Conservation (phyloP, 2,888 invertebrate species). For the Ectemnius lituratus region DNA sequence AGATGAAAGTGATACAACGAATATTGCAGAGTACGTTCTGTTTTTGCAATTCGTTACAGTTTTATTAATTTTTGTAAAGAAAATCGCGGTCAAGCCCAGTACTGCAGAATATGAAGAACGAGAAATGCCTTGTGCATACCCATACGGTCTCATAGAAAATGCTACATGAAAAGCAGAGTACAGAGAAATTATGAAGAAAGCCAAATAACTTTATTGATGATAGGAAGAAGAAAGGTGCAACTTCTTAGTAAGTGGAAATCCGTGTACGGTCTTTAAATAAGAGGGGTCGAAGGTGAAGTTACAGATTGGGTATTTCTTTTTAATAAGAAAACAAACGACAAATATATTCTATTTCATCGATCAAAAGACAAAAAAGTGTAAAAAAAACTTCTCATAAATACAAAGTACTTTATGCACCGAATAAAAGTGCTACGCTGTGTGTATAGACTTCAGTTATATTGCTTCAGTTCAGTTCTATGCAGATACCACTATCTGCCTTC, state of each 20-base stretch:
- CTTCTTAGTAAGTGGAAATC: slow-evolving; percentile 9
- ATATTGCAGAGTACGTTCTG: too few relatives aligned
- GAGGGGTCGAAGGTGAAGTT: slow-evolving; percentile 26
- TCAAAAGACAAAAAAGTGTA: slow-evolving; percentile 38
- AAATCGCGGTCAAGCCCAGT: too few relatives aligned
- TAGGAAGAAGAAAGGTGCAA: background rate
- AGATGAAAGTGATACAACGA: slow-evolving; percentile 17
- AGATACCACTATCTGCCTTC: background rate
- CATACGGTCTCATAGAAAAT: too few relatives aligned
- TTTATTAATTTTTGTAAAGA: too few relatives aligned
- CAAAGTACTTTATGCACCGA: slow-evolving; percentile 28
- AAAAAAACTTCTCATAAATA: slow-evolving; percentile 29
- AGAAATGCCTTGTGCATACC: too few relatives aligned
- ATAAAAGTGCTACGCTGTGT: slow-evolving; percentile 21
- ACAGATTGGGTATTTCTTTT: slow-evolving; percentile 22
- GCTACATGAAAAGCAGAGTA: too few relatives aligned
- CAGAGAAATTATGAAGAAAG: too few relatives aligned
- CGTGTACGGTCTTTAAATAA: background rate
- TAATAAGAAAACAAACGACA: slow-evolving; percentile 36
- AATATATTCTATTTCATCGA: slow-evolving; percentile 36
- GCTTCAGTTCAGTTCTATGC: background rate
- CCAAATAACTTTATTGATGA: too few relatives aligned
- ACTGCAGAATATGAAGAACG: too few relatives aligned
- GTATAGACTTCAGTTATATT: background rate
- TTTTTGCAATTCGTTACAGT: too few relatives aligned